These are phyloP conservation scores for Trypoxylon attenuatum DNA, from an alignment of 2,888 invertebrate genomes.

Conservation along the genomic window DNA sequence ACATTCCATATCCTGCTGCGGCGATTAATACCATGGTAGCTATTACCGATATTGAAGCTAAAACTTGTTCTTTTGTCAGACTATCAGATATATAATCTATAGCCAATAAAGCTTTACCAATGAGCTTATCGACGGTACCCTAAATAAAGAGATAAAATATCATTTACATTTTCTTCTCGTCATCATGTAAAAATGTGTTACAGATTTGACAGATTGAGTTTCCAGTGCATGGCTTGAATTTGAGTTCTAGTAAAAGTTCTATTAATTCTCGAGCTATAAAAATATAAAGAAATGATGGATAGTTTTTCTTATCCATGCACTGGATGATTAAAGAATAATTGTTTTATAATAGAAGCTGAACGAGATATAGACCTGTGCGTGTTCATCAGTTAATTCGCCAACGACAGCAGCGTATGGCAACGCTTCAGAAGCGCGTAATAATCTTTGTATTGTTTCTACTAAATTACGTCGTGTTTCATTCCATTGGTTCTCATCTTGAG, in stretches of 20 bases:
- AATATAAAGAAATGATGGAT: no score
- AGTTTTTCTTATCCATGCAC: no score
- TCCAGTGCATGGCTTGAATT: no score
- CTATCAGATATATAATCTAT: conserved; percentile 84
- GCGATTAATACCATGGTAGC: conserved; percentile 87
- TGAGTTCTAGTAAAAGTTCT: no score
- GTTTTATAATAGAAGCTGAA: neutral
- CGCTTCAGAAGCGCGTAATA: conserved; percentile 84
- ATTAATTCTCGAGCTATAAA: no score
- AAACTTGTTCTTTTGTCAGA: conserved; percentile 84
- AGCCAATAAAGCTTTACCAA: conserved; percentile 80
- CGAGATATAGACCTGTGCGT: conserved; percentile 76
- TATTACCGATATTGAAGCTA: conserved; percentile 86
- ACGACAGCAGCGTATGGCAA: conserved; percentile 87
- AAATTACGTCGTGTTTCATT: conserved; percentile 85
- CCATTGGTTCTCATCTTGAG: conserved; percentile 77
- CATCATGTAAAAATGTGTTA: no score
- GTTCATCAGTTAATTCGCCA: conserved; percentile 73
- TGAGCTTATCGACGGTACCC: conserved; percentile 82
- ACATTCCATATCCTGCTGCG: conserved; percentile 89
- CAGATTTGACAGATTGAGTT: no score
- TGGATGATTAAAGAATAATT: no score
- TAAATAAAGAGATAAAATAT: conserved; percentile 30
- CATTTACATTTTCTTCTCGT: no score
- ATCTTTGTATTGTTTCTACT: conserved; percentile 82